phyloP scores from a whole-genome alignment of 2,888 invertebrate genomes.

The Cyclophora albipunctata region DNA sequence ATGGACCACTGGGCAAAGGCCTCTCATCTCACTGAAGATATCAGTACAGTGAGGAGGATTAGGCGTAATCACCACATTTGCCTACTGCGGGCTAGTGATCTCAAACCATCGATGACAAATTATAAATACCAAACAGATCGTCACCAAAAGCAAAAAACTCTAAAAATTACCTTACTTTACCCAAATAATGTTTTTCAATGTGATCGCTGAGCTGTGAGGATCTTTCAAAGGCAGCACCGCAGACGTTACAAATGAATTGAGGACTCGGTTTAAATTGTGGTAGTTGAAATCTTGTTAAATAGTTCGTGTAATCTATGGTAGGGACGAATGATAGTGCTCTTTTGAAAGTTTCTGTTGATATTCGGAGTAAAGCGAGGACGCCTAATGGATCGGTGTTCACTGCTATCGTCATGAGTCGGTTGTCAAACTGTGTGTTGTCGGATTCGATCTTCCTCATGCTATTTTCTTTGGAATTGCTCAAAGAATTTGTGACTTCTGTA shows the following conservation, averaged over 20 bases:
- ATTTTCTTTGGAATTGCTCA: slow-evolving; percentile 20
- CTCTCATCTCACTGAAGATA: too few species aligned
- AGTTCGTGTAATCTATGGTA: slow-evolving; percentile 36
- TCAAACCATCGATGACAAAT: too few species aligned
- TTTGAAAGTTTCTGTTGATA: slow-evolving; percentile 46
- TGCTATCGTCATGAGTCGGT: slow-evolving; percentile 37
- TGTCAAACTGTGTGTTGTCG: slow-evolving; percentile 5
- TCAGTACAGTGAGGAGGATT: too few species aligned
- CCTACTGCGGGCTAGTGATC: too few species aligned
- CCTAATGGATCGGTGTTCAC: slow-evolving; percentile 63
- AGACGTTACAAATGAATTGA: slow-evolving; percentile 48
- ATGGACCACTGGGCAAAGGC: too few species aligned
- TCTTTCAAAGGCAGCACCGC: slow-evolving; percentile 42
- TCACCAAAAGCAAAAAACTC: slow-evolving; percentile 4
- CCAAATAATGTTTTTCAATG: slow-evolving; percentile 43
- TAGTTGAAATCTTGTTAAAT: slow-evolving; percentile 25
- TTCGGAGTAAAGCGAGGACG: slow-evolving; percentile 37
- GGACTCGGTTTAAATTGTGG: slow-evolving; percentile 11
- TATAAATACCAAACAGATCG: too few species aligned
- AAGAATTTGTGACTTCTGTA: slow-evolving; percentile 43
- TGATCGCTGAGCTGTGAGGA: slow-evolving; percentile 50
- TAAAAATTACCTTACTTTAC: slow-evolving; percentile 38
- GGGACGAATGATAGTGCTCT: slow-evolving; percentile 46
- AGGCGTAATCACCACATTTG: too few species aligned
- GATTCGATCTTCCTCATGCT: slow-evolving; percentile 19